These are phyloP conservation scores for Corythornis vintsioides DNA, from an alignment of 2,113 vertebrate genomes.

Conservation along the genomic window DNA sequence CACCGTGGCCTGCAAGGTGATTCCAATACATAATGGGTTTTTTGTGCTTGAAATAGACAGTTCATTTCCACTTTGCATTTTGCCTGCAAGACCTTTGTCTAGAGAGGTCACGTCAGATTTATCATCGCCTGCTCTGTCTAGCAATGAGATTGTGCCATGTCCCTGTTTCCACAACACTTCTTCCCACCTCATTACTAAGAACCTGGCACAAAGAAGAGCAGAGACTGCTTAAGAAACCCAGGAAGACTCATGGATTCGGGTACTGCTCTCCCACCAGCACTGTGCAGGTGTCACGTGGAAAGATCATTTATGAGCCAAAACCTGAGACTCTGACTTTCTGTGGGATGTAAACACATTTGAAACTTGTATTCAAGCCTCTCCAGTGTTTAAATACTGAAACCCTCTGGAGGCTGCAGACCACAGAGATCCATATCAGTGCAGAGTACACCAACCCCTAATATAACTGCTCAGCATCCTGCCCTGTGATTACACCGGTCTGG, in stretches of 20 bases:
- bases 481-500: neutral
- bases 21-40: neutral
- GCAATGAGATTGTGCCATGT: neutral
- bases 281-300: neutral
- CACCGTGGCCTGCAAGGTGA: fast-evolving
- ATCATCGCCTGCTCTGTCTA: neutral
- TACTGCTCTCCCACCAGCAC: neutral
- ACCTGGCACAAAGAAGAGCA: neutral
- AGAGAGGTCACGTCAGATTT: neutral
- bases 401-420: neutral
- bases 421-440: neutral
- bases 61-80: neutral
- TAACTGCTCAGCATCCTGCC: neutral
- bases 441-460: neutral
- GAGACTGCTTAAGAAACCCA: neutral
- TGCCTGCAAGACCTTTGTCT: neutral
- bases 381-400: neutral
- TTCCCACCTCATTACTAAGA: neutral
- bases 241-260: neutral
- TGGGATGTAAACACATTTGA: neutral
- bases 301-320: neutral
- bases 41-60: neutral
- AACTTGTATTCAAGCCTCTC: neutral
- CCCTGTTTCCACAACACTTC: neutral
- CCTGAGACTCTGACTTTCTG: neutral